Evolutionary conservation across 2,797 vertebrate species (phyloP), one percentile per base, ranked within the genome.

Genomic region (Lerista edwardsae): DNA sequence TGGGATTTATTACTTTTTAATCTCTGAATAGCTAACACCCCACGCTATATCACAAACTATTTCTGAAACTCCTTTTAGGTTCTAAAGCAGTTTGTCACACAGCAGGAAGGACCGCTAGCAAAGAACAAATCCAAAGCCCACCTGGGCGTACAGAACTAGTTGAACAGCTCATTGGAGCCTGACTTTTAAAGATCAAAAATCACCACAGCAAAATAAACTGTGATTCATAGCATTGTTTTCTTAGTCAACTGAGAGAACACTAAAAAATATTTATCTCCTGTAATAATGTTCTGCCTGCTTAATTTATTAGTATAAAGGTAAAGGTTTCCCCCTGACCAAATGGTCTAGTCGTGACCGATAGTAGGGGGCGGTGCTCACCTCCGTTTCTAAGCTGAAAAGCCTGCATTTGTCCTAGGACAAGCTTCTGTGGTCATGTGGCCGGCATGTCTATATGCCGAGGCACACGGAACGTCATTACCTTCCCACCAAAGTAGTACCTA

Each of bases 241-340:
- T 74, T 90, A 80, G 47, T 64, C 87, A 88, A 90, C 78, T 83
- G 81, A 79, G 80, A 68, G 89, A 77, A 79, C 51, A 44, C 14
- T 79, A 79, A 64, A 72, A 92, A 4, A 88, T 77, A 90, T 75
- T 85, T 87, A 25, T 86, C 83, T 75, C 79, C 84, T 83, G 64
- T 61, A 89, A 90, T 79, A 57, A 0, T 1, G 7, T 55, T 55
- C 15, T 88, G 83, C 85, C 87, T 90, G 34, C 72, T 90, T 84
- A 81, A 86, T 61, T 85, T 89, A 75, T n/a, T 87, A 81, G 44
- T 83, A 76, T 65, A 62, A 88, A 89, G 34, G 86, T 23, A 79
- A 21, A 68, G 71, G 36, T 44, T 51, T 25, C 34, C n/a, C n/a
- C n/a, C n/a, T n/a, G n/a, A n/a, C n/a, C n/a, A n/a, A n/a, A n/a